Conservation (phyloP, 1,140 invertebrate genomes). For the Gonatopus flavifemur region DNA sequence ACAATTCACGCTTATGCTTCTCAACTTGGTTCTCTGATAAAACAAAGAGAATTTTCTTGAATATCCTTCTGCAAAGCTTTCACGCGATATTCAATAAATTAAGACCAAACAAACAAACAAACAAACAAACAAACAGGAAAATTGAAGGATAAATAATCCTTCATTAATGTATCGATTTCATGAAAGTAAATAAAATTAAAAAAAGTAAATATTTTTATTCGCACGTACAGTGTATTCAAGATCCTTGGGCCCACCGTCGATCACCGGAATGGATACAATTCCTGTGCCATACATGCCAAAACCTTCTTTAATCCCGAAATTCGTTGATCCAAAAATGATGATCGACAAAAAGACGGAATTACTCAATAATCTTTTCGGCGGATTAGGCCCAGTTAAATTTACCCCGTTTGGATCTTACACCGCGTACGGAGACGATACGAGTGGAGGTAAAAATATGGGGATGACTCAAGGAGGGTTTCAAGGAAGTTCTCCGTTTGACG, state of each 20-base stretch:
- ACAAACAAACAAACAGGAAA: no score
- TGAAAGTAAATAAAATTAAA: no score
- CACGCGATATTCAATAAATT: no score
- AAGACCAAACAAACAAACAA: no score
- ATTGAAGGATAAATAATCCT: no score
- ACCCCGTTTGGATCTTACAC: conserved; percentile 11
- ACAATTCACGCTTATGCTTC: no score
- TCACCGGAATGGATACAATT: conserved; percentile 32
- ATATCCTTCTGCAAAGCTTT: no score
- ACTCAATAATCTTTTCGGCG: conserved; percentile 39
- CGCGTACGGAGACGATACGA: conserved; percentile 1
- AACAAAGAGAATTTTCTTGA: no score
- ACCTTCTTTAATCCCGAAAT: conserved; percentile 43
- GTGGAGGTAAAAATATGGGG: background rate
- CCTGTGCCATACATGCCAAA: conserved; percentile 42
- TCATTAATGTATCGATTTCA: no score
- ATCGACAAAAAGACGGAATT: conserved; percentile 45
- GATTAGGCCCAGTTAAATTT: conserved; percentile 22
- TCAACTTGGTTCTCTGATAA: no score
- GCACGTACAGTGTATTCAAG: conserved; percentile 35
- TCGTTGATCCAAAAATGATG: conserved; percentile 44
- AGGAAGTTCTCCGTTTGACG: background rate
- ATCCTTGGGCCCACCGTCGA: conserved; percentile 32
- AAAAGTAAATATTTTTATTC: conserved; percentile 6
- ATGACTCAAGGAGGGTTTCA: no score